Conservation (phyloP, 2,888 invertebrate species). For the Xanthia togata region DNA sequence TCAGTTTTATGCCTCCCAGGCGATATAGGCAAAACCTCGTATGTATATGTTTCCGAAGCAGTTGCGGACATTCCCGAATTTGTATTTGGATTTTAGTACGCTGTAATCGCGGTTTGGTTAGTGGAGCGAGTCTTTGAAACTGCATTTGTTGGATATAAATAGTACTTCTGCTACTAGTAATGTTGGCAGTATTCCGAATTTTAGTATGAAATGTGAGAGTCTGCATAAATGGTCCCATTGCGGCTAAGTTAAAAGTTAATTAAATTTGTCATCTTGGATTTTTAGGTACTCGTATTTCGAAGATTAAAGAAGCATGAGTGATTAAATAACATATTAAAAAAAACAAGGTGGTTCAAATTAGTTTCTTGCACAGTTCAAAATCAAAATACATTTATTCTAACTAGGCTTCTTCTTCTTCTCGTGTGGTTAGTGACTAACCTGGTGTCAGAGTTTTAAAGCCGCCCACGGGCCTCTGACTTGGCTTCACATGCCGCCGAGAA, state of each 20-base stretch:
- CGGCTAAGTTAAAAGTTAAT: not conserved
- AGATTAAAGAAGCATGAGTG: not conserved
- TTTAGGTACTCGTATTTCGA: not conserved
- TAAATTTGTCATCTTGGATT: not conserved
- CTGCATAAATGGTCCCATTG: not conserved
- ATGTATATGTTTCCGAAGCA: conserved; percentile 49
- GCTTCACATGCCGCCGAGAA: too few species aligned
- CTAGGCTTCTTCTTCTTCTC: too few species aligned
- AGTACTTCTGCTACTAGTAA: not conserved
- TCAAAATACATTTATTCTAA: too few species aligned
- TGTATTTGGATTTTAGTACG: conserved; percentile 41
- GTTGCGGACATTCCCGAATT: conserved; percentile 47
- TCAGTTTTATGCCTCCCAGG: conserved; percentile 82
- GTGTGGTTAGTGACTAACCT: too few species aligned
- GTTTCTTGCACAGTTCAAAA: too few species aligned
- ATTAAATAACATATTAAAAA: not conserved
- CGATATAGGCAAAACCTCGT: conserved; percentile 69
- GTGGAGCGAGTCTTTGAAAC: conserved; percentile 18
- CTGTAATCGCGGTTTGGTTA: conserved; percentile 38
- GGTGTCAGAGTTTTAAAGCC: too few species aligned
- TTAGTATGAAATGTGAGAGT: not conserved
- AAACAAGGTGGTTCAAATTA: too few species aligned
- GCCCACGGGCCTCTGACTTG: too few species aligned
- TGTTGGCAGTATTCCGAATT: conserved; percentile 33
- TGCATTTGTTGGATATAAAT: conserved; percentile 33